phyloP scores from a whole-genome alignment of 2,888 invertebrate genomes.

The Kuschelorhynchus macadamiae region DNA sequence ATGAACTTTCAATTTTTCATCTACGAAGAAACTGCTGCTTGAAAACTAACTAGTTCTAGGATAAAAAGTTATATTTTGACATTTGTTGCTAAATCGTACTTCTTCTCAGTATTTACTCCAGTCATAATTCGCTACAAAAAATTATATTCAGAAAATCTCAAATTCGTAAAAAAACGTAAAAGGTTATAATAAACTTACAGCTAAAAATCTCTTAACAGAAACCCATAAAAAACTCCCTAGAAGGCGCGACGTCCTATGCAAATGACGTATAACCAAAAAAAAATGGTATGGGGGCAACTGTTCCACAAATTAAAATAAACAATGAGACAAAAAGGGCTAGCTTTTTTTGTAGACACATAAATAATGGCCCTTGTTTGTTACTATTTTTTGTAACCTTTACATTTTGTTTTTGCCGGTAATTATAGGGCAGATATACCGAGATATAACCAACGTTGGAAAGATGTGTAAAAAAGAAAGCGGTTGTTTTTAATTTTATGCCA shows the following conservation, averaged over 20 bases:
- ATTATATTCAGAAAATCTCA: no score
- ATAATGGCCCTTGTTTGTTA: constrained; percentile 47
- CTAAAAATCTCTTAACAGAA: no score
- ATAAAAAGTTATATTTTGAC: no score
- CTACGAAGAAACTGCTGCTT: no score
- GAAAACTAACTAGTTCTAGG: no score
- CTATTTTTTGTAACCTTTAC: constrained; percentile 25
- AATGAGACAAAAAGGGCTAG: constrained; percentile 28
- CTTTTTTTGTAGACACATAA: constrained; percentile 41
- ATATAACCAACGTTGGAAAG: constrained; percentile 37
- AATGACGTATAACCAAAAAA: constrained; percentile 16
- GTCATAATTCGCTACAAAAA: no score
- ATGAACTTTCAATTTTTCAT: no score
- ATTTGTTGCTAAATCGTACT: no score
- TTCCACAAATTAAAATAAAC: constrained; percentile 44
- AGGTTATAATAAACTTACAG: no score
- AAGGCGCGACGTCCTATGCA: constrained; percentile 17
- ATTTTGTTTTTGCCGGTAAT: constrained; percentile 37
- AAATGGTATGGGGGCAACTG: constrained; percentile 26
- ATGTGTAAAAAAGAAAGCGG: not conserved
- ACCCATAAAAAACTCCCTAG: constrained; percentile 6
- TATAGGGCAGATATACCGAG: constrained; percentile 42
- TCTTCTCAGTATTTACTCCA: no score
- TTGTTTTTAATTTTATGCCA: constrained; percentile 10
- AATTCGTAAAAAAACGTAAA: no score